Conservation (phyloP, 2,888 invertebrate species). For the Cerastoderma edule region DNA sequence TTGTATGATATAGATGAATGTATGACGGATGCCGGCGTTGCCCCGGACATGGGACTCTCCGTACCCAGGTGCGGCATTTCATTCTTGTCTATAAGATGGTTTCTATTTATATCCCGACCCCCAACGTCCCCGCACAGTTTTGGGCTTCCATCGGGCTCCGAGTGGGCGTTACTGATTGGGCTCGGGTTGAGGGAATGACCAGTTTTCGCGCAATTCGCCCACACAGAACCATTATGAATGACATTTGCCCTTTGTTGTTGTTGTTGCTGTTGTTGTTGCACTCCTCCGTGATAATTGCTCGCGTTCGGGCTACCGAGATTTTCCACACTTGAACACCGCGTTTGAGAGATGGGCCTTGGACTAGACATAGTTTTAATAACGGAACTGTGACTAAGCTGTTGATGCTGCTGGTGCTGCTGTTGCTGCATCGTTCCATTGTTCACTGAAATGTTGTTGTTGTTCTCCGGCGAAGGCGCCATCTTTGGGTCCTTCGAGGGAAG, state of each 20-base stretch:
- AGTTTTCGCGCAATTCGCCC: conserved; percentile 68
- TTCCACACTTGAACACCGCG: conserved; percentile 63
- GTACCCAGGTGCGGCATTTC: conserved; percentile 55
- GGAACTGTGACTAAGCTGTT: conserved; percentile 66
- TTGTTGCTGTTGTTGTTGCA: too few species aligned
- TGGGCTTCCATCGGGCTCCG: conserved; percentile 65
- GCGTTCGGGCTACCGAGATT: conserved; percentile 64
- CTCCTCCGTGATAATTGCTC: conserved; percentile 54
- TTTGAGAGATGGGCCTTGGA: conserved; percentile 58
- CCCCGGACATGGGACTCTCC: conserved; percentile 72
- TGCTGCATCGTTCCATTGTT: conserved; percentile 31
- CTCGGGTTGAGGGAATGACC: conserved; percentile 63
- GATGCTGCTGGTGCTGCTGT: too few species aligned
- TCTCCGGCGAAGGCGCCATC: conserved; percentile 61
- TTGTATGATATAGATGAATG: conserved; percentile 71
- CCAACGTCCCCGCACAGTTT: conserved; percentile 59
- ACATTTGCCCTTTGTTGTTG: conserved; percentile 61
- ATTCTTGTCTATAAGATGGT: conserved; percentile 54
- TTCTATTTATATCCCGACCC: conserved; percentile 52
- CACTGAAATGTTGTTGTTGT: conserved; percentile 37
- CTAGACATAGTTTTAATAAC: conserved; percentile 74
- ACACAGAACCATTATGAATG: conserved; percentile 64
- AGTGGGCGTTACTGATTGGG: conserved; percentile 65
- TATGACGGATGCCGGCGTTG: conserved; percentile 78
- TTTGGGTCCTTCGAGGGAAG: conserved; percentile 57